Evolutionary conservation across 2,888 invertebrate genomes (phyloP).

Genomic region (Erebia aethiops): DNA sequence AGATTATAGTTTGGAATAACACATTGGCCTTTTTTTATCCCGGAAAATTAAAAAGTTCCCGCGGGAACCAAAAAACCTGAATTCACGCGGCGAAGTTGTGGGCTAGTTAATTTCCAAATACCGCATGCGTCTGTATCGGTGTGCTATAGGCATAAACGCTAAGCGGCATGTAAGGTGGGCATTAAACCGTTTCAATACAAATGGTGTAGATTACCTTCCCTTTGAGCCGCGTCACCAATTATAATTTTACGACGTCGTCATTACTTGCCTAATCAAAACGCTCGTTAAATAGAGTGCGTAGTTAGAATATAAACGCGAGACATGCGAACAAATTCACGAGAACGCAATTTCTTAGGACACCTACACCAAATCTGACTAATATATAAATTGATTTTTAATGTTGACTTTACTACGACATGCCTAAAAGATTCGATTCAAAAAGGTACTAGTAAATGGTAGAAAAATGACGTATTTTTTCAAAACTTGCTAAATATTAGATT

Average conservation of each 20-base stretch:
- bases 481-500: too few species aligned
- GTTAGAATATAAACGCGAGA: constrained; percentile 23
- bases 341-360: constrained; percentile 19
- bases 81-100: too few species aligned
- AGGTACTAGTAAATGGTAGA: too few species aligned
- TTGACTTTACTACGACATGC: too few species aligned
- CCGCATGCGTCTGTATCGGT: neutral
- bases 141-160: neutral
- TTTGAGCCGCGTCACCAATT: constrained; percentile 16
- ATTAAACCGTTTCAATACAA: constrained; percentile 5
- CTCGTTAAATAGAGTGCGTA: constrained; percentile 28
- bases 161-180: neutral
- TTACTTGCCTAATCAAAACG: constrained; percentile 23
- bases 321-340: constrained; percentile 23
- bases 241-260: constrained; percentile 19
- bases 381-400: neutral
- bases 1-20: too few species aligned
- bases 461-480: too few species aligned
- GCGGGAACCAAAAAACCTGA: too few species aligned
- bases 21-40: too few species aligned
- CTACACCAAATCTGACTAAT: constrained; percentile 16
- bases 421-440: too few species aligned
- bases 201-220: constrained; percentile 8
- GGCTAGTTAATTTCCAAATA: too few species aligned
- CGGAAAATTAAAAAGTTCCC: too few species aligned